Evolutionary conservation across 1,140 invertebrate species (phyloP).

Genomic region (Elymnias hypermnestra): DNA sequence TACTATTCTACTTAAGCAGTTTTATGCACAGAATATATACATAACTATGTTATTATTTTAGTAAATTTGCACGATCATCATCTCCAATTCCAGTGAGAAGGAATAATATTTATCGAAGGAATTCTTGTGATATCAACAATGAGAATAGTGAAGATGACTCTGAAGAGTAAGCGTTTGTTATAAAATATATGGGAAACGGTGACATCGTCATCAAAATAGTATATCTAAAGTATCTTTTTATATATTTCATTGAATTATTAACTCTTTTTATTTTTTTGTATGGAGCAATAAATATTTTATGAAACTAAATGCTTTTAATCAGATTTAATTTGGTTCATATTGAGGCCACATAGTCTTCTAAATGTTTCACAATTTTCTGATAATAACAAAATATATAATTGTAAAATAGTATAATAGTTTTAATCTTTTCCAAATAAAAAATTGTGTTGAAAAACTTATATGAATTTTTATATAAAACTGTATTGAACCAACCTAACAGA

Average conservation of each 20-base stretch:
- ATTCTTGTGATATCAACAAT: slow-evolving; percentile 15
- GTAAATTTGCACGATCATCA: slow-evolving; percentile 25
- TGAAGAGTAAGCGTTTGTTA: slow-evolving; percentile 20
- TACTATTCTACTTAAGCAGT: not conserved
- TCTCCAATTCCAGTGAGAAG: slow-evolving; percentile 22
- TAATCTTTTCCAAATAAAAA: too few species aligned
- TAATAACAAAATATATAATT: too few species aligned
- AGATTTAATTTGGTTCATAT: too few species aligned
- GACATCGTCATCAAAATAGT: not conserved
- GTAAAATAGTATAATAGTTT: too few species aligned
- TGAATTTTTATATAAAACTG: not conserved
- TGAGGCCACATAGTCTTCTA: too few species aligned
- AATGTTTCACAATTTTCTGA: too few species aligned
- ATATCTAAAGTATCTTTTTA: not conserved
- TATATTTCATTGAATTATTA: not conserved
- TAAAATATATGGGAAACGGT: too few species aligned
- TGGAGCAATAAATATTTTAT: too few species aligned
- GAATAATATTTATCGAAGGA: slow-evolving; percentile 20
- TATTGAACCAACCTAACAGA: not conserved
- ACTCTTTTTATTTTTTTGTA: not conserved
- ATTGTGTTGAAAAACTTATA: too few species aligned
- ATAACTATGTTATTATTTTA: slow-evolving; percentile 11
- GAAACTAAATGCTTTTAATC: too few species aligned
- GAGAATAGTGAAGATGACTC: slow-evolving; percentile 20
- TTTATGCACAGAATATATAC: not conserved